Conservation (phyloP, 2,797 vertebrate species). For the Delichon dasypus region DNA sequence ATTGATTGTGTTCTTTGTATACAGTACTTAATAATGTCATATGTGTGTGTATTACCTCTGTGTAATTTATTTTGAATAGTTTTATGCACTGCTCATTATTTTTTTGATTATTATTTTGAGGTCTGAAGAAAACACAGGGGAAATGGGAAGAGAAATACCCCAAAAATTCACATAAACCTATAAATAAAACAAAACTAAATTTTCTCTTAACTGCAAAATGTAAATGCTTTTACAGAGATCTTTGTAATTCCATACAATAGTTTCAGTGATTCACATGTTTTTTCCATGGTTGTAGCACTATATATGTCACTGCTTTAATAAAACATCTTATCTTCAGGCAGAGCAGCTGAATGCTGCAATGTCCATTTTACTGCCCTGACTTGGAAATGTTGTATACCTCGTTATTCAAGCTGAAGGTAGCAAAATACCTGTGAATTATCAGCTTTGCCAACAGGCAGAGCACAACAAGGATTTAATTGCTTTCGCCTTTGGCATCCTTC, state of each 20-base stretch:
- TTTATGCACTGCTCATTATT: not conserved
- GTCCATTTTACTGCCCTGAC: not conserved
- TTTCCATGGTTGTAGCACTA: not conserved
- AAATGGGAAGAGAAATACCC: not conserved
- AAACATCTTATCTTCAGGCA: not conserved
- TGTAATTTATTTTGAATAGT: not conserved
- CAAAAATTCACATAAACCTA: not conserved
- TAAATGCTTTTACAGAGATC: not conserved
- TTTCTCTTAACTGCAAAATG: not conserved
- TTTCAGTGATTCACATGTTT: not conserved
- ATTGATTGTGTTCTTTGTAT: not conserved
- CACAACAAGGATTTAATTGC: constrained; percentile 29
- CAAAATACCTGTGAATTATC: not conserved
- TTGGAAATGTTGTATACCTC: not conserved
- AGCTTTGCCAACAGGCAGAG: not conserved
- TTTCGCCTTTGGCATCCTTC: not conserved
- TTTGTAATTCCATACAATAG: not conserved
- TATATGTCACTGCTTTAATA: not conserved
- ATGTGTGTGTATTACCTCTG: not conserved
- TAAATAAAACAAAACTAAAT: not conserved
- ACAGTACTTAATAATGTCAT: not conserved
- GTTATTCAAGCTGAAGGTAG: not conserved
- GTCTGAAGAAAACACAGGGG: not conserved
- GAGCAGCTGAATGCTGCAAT: not conserved
- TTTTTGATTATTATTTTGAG: not conserved